Conservation (phyloP, 2,113 vertebrate genomes). For the Hyaena hyaena region DNA sequence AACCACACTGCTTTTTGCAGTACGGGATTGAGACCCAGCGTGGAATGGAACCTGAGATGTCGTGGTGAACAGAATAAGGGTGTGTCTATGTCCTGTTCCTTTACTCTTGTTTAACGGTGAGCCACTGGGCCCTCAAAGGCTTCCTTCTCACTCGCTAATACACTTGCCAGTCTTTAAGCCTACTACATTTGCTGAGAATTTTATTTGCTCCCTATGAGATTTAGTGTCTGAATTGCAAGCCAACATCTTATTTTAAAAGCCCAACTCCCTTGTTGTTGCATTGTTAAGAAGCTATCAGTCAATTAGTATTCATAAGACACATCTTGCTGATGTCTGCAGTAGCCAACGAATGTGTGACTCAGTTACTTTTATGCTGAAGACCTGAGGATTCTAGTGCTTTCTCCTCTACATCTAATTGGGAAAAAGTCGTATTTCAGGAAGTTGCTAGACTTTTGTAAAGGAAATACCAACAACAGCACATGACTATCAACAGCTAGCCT, state of each 20-base stretch:
- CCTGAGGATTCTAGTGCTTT: rapidly evolving
- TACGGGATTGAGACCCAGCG: background rate
- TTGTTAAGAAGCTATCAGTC: constrained; percentile 8
- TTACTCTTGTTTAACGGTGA: background rate
- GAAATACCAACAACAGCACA: background rate
- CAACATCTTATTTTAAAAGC: background rate
- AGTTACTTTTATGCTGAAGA: background rate
- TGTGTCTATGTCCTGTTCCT: background rate
- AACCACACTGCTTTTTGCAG: background rate
- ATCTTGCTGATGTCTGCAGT: background rate
- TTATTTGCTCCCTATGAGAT: constrained; percentile 3
- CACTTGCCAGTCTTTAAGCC: background rate
- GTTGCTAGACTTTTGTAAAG: background rate
- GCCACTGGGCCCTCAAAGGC: rapidly evolving
- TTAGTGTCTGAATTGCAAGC: background rate
- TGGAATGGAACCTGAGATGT: background rate
- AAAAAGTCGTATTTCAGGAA: background rate
- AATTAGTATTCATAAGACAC: background rate
- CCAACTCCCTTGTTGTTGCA: background rate
- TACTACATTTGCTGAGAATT: rapidly evolving
- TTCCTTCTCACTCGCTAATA: background rate
- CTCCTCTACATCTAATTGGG: background rate
- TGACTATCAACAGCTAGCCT: rapidly evolving
- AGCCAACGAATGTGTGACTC: constrained; percentile 1
- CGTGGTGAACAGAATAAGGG: background rate